Percentiles rank a stretch among this genome's conserved stretches.
phyloP scores from a whole-genome alignment of 2,797 vertebrate species.

The Galago senegalensis region DNA sequence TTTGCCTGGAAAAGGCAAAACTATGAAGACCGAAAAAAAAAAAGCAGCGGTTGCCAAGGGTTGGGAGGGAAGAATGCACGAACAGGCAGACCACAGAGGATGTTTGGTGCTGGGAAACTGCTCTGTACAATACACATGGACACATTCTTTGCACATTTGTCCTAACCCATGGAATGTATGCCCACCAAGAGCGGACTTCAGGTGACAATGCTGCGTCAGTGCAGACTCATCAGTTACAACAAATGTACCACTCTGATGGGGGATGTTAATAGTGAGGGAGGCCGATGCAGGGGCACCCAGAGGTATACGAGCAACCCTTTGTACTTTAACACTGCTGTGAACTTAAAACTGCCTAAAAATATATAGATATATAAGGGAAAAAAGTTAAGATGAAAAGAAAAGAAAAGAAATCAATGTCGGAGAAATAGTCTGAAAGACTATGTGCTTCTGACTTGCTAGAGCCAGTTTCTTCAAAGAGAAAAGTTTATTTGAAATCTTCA shows the following conservation, averaged over 20 bases:
- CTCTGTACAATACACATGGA: neutral
- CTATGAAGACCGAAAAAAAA: neutral
- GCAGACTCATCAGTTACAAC: neutral
- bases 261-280: neutral
- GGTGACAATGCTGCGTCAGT: neutral
- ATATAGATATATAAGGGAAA: neutral
- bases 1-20: neutral
- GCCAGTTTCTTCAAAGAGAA: constrained; percentile 19
- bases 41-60: neutral
- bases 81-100: neutral
- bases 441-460: neutral
- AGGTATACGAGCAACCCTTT: no score
- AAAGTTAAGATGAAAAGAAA: neutral
- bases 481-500: neutral
- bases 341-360: neutral
- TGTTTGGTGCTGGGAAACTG: neutral
- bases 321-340: neutral
- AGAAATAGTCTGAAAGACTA: constrained; percentile 15
- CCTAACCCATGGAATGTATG: neutral
- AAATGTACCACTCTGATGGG: neutral
- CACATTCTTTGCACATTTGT: neutral
- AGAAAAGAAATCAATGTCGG: neutral
- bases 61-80: neutral
- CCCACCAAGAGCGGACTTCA: neutral
- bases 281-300: neutral